Base-by-base conservation (phyloP, 2,888 invertebrate species). In the Fragum sueziense region DNA sequence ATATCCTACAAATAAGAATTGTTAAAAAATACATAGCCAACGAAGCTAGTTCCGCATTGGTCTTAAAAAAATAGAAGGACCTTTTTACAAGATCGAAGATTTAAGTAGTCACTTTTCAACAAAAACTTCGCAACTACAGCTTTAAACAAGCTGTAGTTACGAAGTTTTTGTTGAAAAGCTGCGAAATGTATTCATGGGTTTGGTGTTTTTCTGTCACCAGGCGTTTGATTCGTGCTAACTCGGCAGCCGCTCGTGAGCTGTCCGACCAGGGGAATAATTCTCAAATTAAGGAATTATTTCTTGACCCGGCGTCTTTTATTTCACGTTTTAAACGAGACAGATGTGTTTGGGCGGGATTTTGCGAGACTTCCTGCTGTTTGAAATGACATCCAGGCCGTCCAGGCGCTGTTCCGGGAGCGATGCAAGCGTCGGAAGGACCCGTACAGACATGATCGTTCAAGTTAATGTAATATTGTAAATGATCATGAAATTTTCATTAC, bases 321-420 rank as follows among this genome's bases (percentile, higher is more conserved):
- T 83, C 83, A 74, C 78, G 83, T 78, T 75, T 71, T 70, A 75
- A 78, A 80, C 78, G 81, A 76, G 84, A 81, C 86, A 86, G 86
- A 86, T 86, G 86, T 82, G 82, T 80, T 70, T 76, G 85, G 86
- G 86, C 85, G 85, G 76, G 72, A 81, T 70, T 73, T 74, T 27
- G 59, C 71, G 80, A 80, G 78, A 82, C 76, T 74, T 78, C 85
- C 87, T 74, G 80, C 85, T 85, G 85, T 74, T 82, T 85, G 79
- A 75, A 79, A 80, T 76, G 85, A 78, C 83, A 80, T 73, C 69
- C 62, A 52, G 77, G 83, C 75, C 80, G 65, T 1, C 65, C 65
- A 65, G 65, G 65, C 65, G 65, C 37, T 65, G 65, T 33, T 65
- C 65, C 31, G 65, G 27, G 65, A 41, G 65, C 65, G 65, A 65